Base-by-base conservation (phyloP, 1,140 invertebrate species). In the Rhagoletis zephyria region DNA sequence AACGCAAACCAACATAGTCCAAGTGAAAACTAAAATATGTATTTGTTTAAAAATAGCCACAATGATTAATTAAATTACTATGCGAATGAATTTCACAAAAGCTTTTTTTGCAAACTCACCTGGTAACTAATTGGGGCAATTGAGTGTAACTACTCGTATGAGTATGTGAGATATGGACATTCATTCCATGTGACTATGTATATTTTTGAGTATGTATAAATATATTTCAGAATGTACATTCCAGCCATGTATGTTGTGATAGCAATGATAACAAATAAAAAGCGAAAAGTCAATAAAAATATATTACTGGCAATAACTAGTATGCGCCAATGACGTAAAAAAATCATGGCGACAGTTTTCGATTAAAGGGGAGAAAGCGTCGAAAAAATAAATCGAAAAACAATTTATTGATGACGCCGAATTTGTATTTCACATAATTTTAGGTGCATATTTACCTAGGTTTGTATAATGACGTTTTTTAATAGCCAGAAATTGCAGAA, bases 11-110 rank as follows among this genome's bases (percentile, higher is more conserved):
- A 56, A 56, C 51, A 56, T 10, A 12, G 1, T 42, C 14, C 3
- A 74, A 74, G 67, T 45, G 42, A 48, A 16, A 45, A 74, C 40
- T 48, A 74, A 74, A 74, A 16, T 45, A 16, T 67, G 64, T 40
- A 67, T 67, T 74, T 45, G 40, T 5, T 40, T 74, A 74, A 74
- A 74, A 74, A 74, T 74, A 74, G 14, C 67, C 4, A 4, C 14
- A 40, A 63, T 74, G 67, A 74, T 74, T 74, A 74, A 74, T 74
- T 48, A 45, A 74, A 74, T 74, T 74, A 74, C 67, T 74, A 74
- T 74, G 40, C 67, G 67, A 74, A 74, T 48, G 67, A 74, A 74
- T 74, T 74, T 74, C 42, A 74, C 67, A 45, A 45, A 45, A n/a
- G 12, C 45, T 10, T 74, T 74, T 42, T 48, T 74, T 45, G 30